phyloP scores from a whole-genome alignment of 2,113 vertebrate genomes.

The Petaurus breviceps region DNA sequence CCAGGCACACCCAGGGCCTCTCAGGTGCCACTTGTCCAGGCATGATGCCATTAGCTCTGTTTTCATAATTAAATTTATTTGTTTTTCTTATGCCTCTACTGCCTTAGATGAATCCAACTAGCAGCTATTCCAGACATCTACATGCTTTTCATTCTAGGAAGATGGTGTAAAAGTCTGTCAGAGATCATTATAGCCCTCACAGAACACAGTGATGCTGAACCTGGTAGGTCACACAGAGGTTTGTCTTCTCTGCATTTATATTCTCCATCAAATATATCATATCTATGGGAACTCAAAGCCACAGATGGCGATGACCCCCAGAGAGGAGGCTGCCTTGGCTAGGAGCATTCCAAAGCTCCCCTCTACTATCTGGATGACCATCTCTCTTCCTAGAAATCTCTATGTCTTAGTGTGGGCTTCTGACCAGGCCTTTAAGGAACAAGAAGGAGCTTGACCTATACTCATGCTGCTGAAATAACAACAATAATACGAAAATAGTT shows the following conservation, averaged over 20 bases:
- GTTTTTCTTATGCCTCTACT: neutral
- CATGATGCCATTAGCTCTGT: neutral
- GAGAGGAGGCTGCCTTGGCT: neutral
- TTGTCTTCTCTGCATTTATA: neutral
- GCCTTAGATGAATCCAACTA: neutral
- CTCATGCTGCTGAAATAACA: too few species aligned
- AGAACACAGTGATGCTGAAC: neutral
- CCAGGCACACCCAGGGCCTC: neutral
- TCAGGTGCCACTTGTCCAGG: neutral
- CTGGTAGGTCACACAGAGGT: neutral
- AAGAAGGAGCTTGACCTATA: too few species aligned
- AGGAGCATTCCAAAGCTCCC: neutral
- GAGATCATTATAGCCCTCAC: neutral
- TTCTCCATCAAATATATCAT: neutral
- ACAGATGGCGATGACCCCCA: neutral
- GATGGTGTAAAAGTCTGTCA: neutral
- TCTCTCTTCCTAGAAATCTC: neutral
- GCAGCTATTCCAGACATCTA: neutral
- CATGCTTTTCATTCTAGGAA: neutral
- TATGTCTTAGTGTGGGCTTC: neutral
- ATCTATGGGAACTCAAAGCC: neutral
- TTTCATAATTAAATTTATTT: neutral
- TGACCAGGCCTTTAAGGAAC: neutral
- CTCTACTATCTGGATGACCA: neutral
- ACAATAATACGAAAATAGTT: too few species aligned